phyloP scores from a whole-genome alignment of 2,797 vertebrate species.

The Podarcis lilfordi region DNA sequence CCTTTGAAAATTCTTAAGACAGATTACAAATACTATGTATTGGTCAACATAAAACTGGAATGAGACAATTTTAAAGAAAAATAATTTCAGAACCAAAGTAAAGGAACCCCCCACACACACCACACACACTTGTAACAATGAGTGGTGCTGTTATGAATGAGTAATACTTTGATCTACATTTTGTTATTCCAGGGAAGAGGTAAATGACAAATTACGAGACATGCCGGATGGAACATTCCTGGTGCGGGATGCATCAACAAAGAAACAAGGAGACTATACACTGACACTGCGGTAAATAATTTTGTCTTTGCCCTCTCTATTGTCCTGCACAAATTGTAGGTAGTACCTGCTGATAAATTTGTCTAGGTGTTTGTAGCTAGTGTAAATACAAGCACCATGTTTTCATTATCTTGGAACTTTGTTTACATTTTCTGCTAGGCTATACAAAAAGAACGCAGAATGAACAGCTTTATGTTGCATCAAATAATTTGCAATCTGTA shows the following conservation, averaged over 20 bases:
- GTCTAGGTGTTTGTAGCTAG: neutral
- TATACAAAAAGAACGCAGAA: neutral
- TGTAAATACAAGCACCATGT: neutral
- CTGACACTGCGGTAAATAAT: conserved; percentile 88
- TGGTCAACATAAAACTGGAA: conserved; percentile 12
- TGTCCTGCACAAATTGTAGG: neutral
- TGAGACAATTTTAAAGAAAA: conserved; percentile 41
- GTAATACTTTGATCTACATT: conserved; percentile 1
- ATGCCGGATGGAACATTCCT: conserved; percentile 96
- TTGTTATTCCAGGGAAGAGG: conserved; percentile 87
- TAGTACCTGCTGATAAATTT: neutral
- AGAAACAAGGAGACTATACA: conserved; percentile 96
- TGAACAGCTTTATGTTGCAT: neutral
- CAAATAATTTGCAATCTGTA: neutral
- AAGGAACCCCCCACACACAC: neutral
- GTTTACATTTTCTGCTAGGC: neutral
- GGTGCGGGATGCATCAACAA: conserved; percentile 94
- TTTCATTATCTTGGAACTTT: conserved; percentile 2
- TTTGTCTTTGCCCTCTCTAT: neutral
- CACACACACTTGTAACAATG: neutral
- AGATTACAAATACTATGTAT: conserved; percentile 28
- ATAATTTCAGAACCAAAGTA: conserved; percentile 44
- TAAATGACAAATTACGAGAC: conserved; percentile 94
- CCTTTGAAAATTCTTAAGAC: conserved; percentile 44
- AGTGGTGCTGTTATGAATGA: neutral